phyloP scores from a whole-genome alignment of 2,888 invertebrate species.

The Lamellibrachia satsuma region DNA sequence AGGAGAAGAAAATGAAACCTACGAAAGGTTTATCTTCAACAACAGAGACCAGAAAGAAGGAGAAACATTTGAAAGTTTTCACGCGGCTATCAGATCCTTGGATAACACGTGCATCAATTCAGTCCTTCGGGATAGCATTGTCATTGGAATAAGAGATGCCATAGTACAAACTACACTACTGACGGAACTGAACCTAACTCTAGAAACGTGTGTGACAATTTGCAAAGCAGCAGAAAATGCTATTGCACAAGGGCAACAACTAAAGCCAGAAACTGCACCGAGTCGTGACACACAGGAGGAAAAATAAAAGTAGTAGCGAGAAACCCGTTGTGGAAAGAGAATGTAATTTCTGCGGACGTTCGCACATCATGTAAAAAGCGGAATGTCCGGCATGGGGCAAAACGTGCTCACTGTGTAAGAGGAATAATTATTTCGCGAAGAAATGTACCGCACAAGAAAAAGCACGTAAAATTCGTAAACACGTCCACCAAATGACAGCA shows the following conservation, averaged over 20 bases:
- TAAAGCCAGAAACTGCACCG: constrained; percentile 24
- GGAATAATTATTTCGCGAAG: constrained; percentile 22
- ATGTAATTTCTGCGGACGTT: background rate
- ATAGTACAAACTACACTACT: constrained; percentile 25
- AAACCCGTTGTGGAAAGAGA: background rate
- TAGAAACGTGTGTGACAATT: background rate
- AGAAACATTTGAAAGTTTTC: no score
- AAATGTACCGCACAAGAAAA: constrained; percentile 20
- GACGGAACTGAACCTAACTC: constrained; percentile 27
- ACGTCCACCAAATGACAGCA: background rate
- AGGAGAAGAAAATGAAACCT: no score
- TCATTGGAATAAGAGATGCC: no score
- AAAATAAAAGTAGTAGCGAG: background rate
- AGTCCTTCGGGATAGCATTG: no score
- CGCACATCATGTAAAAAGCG: background rate
- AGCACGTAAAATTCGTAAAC: background rate
- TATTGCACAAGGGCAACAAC: background rate
- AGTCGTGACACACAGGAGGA: background rate
- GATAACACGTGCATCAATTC: no score
- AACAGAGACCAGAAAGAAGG: no score
- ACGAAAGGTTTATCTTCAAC: no score
- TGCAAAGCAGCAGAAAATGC: constrained; percentile 32
- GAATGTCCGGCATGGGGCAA: constrained; percentile 30
- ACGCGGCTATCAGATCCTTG: no score
- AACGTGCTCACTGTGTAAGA: constrained; percentile 22